Evolutionary conservation across 2,113 vertebrate genomes (phyloP).

Genomic region (Tetrao urogallus): DNA sequence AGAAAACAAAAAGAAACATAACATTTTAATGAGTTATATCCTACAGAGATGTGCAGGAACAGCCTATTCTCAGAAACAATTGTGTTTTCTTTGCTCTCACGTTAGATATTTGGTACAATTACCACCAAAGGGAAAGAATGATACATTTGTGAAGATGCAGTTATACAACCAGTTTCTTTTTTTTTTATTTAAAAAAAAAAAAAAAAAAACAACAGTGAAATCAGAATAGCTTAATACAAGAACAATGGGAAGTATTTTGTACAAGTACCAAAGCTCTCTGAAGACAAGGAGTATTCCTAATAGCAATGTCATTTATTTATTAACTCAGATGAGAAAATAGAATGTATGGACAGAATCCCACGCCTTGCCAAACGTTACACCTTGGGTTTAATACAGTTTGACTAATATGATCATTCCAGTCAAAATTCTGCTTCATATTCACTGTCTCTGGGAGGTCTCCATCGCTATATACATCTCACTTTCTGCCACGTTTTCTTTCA

Average conservation of each 20-base stretch:
- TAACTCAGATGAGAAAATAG: neutral
- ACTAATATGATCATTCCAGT: fast-evolving
- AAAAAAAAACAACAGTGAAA: neutral
- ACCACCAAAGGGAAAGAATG: neutral
- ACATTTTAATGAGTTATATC: conserved; percentile 25
- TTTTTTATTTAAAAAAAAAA: too few relatives aligned
- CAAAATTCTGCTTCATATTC: neutral
- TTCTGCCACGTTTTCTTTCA: neutral
- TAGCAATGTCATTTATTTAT: neutral
- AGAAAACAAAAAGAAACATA: conserved; percentile 9
- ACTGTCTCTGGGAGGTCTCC: neutral
- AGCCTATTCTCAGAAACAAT: neutral
- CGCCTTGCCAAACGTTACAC: neutral
- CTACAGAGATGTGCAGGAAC: conserved; percentile 5
- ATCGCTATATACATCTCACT: neutral
- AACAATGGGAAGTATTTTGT: neutral
- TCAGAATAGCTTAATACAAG: neutral
- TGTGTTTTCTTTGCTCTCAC: neutral
- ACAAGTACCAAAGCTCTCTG: neutral
- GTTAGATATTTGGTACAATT: neutral
- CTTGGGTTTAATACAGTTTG: neutral
- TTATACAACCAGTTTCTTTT: neutral
- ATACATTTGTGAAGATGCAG: neutral
- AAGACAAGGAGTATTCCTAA: neutral
- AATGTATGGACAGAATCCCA: neutral